Evolutionary conservation across 2,888 invertebrate genomes (phyloP).

Genomic region (Morpho deidamia): DNA sequence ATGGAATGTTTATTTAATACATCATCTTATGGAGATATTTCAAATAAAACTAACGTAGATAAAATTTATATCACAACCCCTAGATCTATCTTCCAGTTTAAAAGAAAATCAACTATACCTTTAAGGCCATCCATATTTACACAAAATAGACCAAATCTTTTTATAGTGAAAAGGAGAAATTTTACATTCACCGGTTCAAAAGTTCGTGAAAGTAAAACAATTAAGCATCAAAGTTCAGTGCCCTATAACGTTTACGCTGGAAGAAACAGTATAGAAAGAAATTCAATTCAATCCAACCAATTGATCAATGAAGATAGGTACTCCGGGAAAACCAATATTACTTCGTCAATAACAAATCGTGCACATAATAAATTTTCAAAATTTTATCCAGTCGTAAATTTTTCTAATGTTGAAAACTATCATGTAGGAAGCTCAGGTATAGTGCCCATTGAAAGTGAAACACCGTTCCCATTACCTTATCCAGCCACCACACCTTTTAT

Average conservation of each 20-base stretch:
- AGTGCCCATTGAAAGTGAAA: conserved; percentile 44
- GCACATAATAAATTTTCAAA: conserved; percentile 32
- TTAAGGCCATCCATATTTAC: conserved; percentile 34
- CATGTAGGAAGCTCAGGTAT: conserved; percentile 65
- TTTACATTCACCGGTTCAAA: conserved; percentile 11
- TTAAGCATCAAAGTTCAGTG: background rate
- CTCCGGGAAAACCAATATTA: conserved; percentile 26
- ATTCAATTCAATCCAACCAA: background rate
- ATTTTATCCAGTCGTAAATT: conserved; percentile 40
- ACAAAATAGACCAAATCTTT: conserved; percentile 33
- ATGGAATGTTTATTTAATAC: conserved; percentile 30
- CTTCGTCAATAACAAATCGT: conserved; percentile 15
- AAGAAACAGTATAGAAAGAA: background rate
- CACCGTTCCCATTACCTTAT: conserved; percentile 18
- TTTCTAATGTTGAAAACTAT: conserved; percentile 56
- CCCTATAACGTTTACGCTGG: background rate
- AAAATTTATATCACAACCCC: conserved; percentile 58
- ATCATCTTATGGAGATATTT: too few species aligned
- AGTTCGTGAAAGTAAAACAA: conserved; percentile 6
- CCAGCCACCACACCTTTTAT: conserved; percentile 32
- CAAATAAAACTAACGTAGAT: conserved; percentile 1
- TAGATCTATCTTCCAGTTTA: conserved; percentile 53
- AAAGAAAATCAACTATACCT: conserved; percentile 46
- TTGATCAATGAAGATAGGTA: background rate
- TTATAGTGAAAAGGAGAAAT: conserved; percentile 22